Evolutionary conservation across 2,888 invertebrate species (phyloP), one percentile per base, ranked within the genome.

Genomic region (Pollenia labialis): DNA sequence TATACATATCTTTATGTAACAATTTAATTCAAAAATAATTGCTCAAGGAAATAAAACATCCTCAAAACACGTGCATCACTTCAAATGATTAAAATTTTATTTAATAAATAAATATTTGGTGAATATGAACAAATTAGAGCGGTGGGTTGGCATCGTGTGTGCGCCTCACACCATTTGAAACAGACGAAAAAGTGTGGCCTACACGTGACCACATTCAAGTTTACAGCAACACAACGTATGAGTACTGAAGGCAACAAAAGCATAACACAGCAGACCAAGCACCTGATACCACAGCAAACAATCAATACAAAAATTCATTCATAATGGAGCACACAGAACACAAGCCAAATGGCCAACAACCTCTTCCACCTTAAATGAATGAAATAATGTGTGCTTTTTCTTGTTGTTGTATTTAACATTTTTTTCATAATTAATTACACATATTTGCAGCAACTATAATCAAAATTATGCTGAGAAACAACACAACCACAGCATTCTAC

Each of bases 201-300:
- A 81, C 88, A 88, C 88, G 88, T 88, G 88, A 72, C 72, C 62
- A 14, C 68, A 81, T 84, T 81, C 52, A 75, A 83, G 66, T 60
- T 79, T 72, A 23, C 71, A 75, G 69, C 60, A 71, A 58, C 66
- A 12, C 48, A 42, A 60, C 11, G 56, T 60, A n/a, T 16, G 66
- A 50, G 23, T 54, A 46, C 11, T 66, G 32, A 11, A 44, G 10
- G 8, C 32, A 50, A 16, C 40, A 58, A 71, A 56, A 52, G 16
- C 18, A 18, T n/a, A 60, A 54, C 2, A n/a, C 52, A 32, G 32
- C 32, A 32, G 32, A 16, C 40, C 68, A 52, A 71, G 64, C 79
- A 80, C 80, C 80, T 83, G 80, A 81, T 68, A 48, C 79, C 52
- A 66, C 32, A 76, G 42, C 42, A 0, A 52, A 40, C 56, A 54